Conservation (phyloP, 2,888 invertebrate species). For the Erebia palarica region DNA sequence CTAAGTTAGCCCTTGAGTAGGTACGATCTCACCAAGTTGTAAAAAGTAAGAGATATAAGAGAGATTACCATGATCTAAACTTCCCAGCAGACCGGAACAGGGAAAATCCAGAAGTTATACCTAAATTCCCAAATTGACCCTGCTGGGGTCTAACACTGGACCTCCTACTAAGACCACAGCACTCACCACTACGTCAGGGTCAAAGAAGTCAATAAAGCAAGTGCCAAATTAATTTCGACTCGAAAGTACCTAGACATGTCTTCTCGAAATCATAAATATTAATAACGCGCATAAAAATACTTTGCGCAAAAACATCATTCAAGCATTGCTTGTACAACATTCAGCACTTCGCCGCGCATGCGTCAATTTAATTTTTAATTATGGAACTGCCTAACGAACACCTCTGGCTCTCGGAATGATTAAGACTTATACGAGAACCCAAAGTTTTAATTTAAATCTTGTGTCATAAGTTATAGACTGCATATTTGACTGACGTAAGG, state of each 20-base stretch:
- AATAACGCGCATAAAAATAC: conserved; percentile 26
- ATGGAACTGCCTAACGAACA: conserved; percentile 71
- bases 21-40: too few species aligned
- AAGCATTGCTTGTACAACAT: conserved; percentile 55
- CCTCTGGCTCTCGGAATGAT: conserved; percentile 46
- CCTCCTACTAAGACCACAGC: too few species aligned
- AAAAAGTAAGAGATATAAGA: too few species aligned
- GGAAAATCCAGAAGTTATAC: too few species aligned
- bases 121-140: too few species aligned
- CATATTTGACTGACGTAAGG: conserved; percentile 29
- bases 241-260: not conserved
- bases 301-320: conserved; percentile 50
- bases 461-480: conserved; percentile 33
- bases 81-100: too few species aligned
- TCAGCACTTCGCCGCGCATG: conserved; percentile 59
- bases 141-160: too few species aligned
- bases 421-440: conserved; percentile 33
- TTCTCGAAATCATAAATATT: conserved; percentile 27
- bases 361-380: conserved; percentile 74
- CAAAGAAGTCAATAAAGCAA: not conserved
- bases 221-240: conserved; percentile 4
- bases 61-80: too few species aligned
- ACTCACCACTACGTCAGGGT: not conserved
- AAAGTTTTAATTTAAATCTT: conserved; percentile 44
- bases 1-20: not conserved